Base-by-base conservation (phyloP, 2,797 vertebrate species). In the Vireo griseus region DNA sequence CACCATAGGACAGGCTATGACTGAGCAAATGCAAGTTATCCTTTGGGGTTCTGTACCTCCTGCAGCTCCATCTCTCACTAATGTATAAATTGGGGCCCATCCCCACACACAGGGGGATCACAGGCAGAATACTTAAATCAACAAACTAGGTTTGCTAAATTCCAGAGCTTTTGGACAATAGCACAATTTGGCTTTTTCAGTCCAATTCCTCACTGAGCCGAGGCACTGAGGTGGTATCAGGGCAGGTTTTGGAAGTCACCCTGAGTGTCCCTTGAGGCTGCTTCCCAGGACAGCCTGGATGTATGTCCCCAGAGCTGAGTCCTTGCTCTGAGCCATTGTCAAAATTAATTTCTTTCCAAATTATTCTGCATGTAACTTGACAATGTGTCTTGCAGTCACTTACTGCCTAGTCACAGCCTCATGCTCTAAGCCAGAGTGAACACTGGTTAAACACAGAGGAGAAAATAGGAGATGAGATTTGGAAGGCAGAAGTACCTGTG, bases 81-180 rank as follows among this genome's bases (percentile, higher is more conserved):
- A 35, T 1, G 0, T 10, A 47, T 9, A 17, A 68, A 54, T 6
- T 2, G 0, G 39, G 25, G 47, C 17, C 22, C 16, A 11, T 40
- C 7, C 11, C 8, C 11, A 3, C 3, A 2, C 40, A 13, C 11
- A 8, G 15, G 47, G 26, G 9, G 1, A 8, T 84, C 1, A 1
- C 31, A 45, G 28, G 15, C 26, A 82, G 39, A 77, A 37, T 13
- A 11, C 29, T 62, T 71, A 86, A 51, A 65, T 25, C n/a, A 51
- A 4, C 20, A 67, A 76, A 63, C n/a, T 47, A 37, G 16, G 75
- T 33, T 20, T 37, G 28, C 22, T 44, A 4, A 26, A 73, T 52
- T 86, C 44, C 50, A 80, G 31, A 28, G 29, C 24, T 82, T 91
- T 67, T 11, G 12, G 39, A 29, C 59, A 73, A 13, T n/a, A 68